These are phyloP conservation scores for Actinernus sp. DNA, from an alignment of 92 coral and sea anemone genomes.

Conservation along the genomic window DNA sequence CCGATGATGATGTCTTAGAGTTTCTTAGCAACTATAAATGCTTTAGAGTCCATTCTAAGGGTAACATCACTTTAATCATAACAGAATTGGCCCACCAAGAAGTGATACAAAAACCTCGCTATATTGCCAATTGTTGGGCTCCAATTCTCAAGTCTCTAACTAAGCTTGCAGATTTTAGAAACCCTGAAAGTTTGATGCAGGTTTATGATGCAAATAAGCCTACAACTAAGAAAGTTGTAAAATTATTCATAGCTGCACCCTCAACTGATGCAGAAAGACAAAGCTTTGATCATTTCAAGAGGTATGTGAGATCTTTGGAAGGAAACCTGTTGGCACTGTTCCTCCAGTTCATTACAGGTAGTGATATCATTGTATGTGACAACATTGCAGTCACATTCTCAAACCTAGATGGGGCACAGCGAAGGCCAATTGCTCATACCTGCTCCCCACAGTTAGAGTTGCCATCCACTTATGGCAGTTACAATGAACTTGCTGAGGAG, in stretches of 20 bases:
- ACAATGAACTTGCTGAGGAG: conserved; percentile 56
- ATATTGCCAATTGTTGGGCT: conserved; percentile 32
- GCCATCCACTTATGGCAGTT: conserved; percentile 43
- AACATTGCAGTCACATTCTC: conserved; percentile 28
- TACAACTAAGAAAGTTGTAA: conserved; percentile 26
- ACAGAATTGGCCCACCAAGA: conserved; percentile 43
- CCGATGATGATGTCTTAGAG: conserved; percentile 45
- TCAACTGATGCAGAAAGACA: conserved; percentile 32
- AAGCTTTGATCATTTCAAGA: conserved; percentile 41
- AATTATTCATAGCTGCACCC: conserved; percentile 1
- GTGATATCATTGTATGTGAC: conserved; percentile 48
- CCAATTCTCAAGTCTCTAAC: conserved; percentile 31
- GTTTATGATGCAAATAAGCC: conserved; percentile 25
- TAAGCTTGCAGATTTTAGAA: conserved; percentile 5
- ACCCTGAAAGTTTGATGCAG: conserved; percentile 17
- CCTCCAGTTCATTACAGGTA: conserved; percentile 55
- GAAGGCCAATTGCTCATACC: conserved; percentile 45
- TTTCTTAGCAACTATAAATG: conserved; percentile 39
- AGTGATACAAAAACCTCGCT: conserved; percentile 33
- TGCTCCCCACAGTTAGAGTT: conserved; percentile 44
- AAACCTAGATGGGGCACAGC: conserved; percentile 31
- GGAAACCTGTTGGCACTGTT: conserved; percentile 25
- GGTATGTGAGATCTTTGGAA: conserved; percentile 26
- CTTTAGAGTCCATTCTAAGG: conserved; percentile 18
- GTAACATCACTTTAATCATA: conserved; percentile 3